These are phyloP conservation scores for Oedothorax gibbosus DNA, from an alignment of 1,140 invertebrate species.

Conservation along the genomic window DNA sequence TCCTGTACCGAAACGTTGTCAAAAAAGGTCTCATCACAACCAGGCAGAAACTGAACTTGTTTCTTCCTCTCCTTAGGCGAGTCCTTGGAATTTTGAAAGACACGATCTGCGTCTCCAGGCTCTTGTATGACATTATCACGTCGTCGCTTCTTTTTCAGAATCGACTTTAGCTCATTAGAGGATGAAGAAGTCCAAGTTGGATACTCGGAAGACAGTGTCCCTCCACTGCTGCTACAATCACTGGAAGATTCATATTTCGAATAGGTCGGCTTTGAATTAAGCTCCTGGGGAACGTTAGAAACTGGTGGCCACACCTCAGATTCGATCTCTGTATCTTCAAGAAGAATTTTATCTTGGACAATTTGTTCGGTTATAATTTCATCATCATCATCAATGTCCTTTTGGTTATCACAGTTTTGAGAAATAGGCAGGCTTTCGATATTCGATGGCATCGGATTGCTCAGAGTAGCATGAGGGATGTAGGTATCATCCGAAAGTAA, in stretches of 20 bases:
- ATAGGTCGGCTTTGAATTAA: slow-evolving; percentile 25
- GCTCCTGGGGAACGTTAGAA: neutral
- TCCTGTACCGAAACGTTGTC: slow-evolving; percentile 19
- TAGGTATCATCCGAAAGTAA: slow-evolving; percentile 53
- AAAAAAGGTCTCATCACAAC: slow-evolving; percentile 5
- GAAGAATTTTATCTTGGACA: neutral
- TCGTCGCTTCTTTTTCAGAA: slow-evolving; percentile 50
- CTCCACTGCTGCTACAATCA: slow-evolving; percentile 56
- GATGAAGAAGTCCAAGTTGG: slow-evolving; percentile 56
- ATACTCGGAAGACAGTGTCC: slow-evolving; percentile 58
- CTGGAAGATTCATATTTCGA: slow-evolving; percentile 57
- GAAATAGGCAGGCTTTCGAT: neutral
- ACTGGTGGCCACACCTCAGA: neutral
- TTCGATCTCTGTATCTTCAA: neutral
- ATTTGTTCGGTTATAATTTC: neutral
- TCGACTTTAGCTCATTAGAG: slow-evolving; percentile 57
- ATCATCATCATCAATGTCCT: neutral
- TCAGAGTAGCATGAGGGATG: slow-evolving; percentile 37
- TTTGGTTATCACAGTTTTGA: slow-evolving; percentile 35
- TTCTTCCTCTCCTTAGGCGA: slow-evolving; percentile 44
- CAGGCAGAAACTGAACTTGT: slow-evolving; percentile 55
- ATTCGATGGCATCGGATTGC: slow-evolving; percentile 22
- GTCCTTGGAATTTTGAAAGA: slow-evolving; percentile 26
- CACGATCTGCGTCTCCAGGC: slow-evolving; percentile 12
- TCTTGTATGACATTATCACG: slow-evolving; percentile 45